phyloP scores from a whole-genome alignment of 2,888 invertebrate genomes.

The Hypsopygia costalis region DNA sequence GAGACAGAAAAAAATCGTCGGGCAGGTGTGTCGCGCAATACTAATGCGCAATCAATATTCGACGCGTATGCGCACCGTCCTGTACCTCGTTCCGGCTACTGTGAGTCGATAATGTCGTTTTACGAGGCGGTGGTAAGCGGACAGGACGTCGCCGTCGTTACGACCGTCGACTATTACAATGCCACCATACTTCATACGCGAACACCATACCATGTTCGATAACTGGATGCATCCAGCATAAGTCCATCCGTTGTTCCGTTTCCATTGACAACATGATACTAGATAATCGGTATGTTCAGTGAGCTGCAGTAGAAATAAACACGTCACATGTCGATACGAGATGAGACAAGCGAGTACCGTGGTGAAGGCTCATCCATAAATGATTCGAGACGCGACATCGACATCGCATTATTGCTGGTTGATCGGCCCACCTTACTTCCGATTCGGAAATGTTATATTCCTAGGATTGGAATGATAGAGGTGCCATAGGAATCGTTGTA shows the following conservation, averaged over 20 bases:
- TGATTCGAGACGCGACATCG: slow-evolving; percentile 71
- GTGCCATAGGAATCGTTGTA: slow-evolving; percentile 52
- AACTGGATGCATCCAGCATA: slow-evolving; percentile 39
- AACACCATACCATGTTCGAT: slow-evolving; percentile 54
- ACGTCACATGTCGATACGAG: slow-evolving; percentile 18
- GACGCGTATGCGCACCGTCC: slow-evolving; percentile 71
- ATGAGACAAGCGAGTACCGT: slow-evolving; percentile 21
- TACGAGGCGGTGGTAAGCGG: slow-evolving; percentile 71
- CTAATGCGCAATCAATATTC: slow-evolving; percentile 79
- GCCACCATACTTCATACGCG: slow-evolving; percentile 67
- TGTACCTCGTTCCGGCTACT: slow-evolving; percentile 80
- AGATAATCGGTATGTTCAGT: slow-evolving; percentile 34
- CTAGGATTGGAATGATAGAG: slow-evolving; percentile 59
- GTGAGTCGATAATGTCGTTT: slow-evolving; percentile 79
- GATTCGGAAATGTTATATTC: slow-evolving; percentile 79
- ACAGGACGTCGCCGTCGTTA: slow-evolving; percentile 80
- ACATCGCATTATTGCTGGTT: slow-evolving; percentile 74
- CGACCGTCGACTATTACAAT: slow-evolving; percentile 76
- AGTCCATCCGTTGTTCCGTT: slow-evolving; percentile 45
- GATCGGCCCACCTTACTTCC: slow-evolving; percentile 75
- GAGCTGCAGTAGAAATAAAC: slow-evolving; percentile 54
- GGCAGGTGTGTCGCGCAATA: slow-evolving; percentile 77
- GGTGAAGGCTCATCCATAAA: slow-evolving; percentile 60
- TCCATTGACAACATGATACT: slow-evolving; percentile 55
- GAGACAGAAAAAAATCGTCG: slow-evolving; percentile 72